Evolutionary conservation across 1,140 invertebrate genomes (phyloP).

Genomic region (Oreohelix idahoensis): DNA sequence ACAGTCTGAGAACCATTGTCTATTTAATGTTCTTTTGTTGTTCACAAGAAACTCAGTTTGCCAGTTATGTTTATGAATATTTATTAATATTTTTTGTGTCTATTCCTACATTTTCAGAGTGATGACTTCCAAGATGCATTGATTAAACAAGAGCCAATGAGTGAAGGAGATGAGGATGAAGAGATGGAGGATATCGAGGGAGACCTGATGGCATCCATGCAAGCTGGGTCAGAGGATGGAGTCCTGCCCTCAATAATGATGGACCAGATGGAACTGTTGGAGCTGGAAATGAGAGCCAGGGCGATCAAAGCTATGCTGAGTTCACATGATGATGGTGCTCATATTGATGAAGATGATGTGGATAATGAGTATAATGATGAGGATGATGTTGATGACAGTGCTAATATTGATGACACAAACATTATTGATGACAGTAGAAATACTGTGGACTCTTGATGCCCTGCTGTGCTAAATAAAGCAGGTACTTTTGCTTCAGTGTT

Average conservation of each 20-base stretch:
- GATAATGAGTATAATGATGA: neutral
- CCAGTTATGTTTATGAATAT: no score
- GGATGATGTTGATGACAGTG: neutral
- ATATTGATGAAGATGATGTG: neutral
- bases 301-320: conserved; percentile 75
- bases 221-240: conserved; percentile 1
- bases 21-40: no score
- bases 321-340: conserved; percentile 32
- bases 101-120: neutral
- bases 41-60: no score
- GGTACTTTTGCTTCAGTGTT: no score
- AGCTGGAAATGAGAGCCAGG: conserved; percentile 74
- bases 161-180: conserved; percentile 6
- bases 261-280: conserved; percentile 74
- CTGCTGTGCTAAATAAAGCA: neutral
- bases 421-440: neutral
- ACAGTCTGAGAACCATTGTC: no score
- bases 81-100: no score
- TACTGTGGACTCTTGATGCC: neutral
- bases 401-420: neutral
- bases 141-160: conserved; percentile 26
- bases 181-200: conserved; percentile 14
- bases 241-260: conserved; percentile 56
- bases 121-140: neutral
- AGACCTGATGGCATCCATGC: conserved; percentile 25